Base-by-base conservation (phyloP, 37 sponge, comb jelly and placozoan genomes). In the Oopsacas minuta region DNA sequence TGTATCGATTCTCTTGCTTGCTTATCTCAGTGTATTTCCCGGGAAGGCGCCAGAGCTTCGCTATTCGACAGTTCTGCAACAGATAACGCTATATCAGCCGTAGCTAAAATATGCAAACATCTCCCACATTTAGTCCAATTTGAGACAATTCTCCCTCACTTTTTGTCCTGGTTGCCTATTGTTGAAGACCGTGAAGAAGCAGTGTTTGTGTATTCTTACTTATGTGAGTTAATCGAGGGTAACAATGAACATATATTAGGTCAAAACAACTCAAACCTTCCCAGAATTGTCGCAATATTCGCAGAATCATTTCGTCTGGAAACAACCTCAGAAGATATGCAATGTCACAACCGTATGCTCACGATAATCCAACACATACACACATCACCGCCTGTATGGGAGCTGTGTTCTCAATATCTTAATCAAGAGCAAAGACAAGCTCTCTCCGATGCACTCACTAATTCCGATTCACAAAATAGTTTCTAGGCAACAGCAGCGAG, bases 141-240 rank as follows among this genome's bases (percentile, higher is more conserved):
- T n/a, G 95, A 93, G 52, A 90, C 52, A 37, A 89, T 95, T 30
- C 88, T 99, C 0, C 92, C 96, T 0, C 35, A 87, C 34, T 95
- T 91, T 91, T 89, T 99, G 85, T 91, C 92, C 83, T 99, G 96
- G 96, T 53, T 99, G 86, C 99, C 99, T 30, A 93, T 99, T 35
- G 84, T 86, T 25, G 94, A 99, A 86, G 99, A 99, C 85, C 90
- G 90, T 28, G 96, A 92, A 84, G 99, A 99, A 81, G 96, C 96
- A 0, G 88, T 85, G 20, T 91, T 94, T 82, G 86, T 95, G 12
- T 99, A 99, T 83, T 86, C 85, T 22, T 99, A 94, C 81, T 88
- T 99, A 34, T 93, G 96, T 87, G 92, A 99, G 35, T 87, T 95
- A 35, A 94, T 99, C 37, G 91, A 94, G 83, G 89, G 93, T 30